phyloP scores from a whole-genome alignment of 1,140 invertebrate genomes.

The Diachasmimorpha longicaudata region DNA sequence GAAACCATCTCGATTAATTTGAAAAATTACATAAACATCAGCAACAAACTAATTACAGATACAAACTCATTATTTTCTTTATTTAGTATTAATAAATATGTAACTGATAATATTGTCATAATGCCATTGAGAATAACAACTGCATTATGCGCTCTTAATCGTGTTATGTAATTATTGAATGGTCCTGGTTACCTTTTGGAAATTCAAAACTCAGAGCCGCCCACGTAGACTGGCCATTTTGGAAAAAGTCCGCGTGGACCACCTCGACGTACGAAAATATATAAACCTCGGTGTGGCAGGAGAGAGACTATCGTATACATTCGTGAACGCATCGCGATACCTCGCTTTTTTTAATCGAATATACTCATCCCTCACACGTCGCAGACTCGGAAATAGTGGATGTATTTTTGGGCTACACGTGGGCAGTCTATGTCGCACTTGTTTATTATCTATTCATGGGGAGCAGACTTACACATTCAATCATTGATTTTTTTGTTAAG shows the following conservation, averaged over 20 bases:
- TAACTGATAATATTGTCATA: too few species aligned
- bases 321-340: not conserved
- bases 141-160: too few species aligned
- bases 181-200: too few species aligned
- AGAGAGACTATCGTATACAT: not conserved
- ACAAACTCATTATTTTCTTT: too few species aligned
- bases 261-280: conserved; percentile 12
- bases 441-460: not conserved
- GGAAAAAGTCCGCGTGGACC: not conserved
- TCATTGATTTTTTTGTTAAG: not conserved
- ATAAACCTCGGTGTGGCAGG: not conserved
- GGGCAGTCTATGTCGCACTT: not conserved
- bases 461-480: not conserved
- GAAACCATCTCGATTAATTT: too few species aligned
- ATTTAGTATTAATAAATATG: too few species aligned
- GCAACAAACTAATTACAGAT: too few species aligned
- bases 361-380: conserved; percentile 17
- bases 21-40: too few species aligned
- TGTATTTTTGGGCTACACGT: not conserved
- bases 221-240: not conserved
- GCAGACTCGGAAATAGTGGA: conserved; percentile 4
- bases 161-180: too few species aligned
- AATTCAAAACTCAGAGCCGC: not conserved
- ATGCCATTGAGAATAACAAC: too few species aligned
- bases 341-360: not conserved